Evolutionary conservation across 1,140 invertebrate species (phyloP), one percentile per base, ranked within the genome.

Genomic region (Spodoptera litura): DNA sequence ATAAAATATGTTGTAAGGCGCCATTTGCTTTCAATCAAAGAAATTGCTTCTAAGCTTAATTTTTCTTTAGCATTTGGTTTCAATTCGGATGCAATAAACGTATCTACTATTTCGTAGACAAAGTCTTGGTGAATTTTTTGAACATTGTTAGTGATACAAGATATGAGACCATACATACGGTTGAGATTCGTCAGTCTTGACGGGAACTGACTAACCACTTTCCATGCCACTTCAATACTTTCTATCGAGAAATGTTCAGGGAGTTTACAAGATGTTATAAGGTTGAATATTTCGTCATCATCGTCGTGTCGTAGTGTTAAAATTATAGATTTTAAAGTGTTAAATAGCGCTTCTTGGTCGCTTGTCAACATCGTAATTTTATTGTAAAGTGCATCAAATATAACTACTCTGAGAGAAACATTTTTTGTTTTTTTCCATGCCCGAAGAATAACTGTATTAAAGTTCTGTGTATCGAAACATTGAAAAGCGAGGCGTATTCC

Each of bases 391-490:
- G 78, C 75, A 62, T 81, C 86, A 70, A 89, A 92, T 56, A 92
- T 79, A 20, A 89, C 76, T 10, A 68, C 66, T 59, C 91, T 82
- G 13, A 92, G 49, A 9, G 90, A 91, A 8, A 89, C 78, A 84
- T 91, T 92, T 78, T 89, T 89, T 0, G 87, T 87, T 35, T 81
- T 89, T 25, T 83, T 83, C 91, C 91, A 93, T 68, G 85, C 74
- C 15, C 79, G 71, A 8, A 79, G 9, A 10, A 91, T 53, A 5
- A 91, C 62, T 20, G 81, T 83, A 25, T 81, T 87, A 51, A 91
- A 83, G 31, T 86, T 61, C 35, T 87, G 83, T n/a, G 49, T 56
- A 53, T 58, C 78, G 44, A 87, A 91, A 62, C 83, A 86, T 68
- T 85, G 25, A 62, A 91, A 93, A 38, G 90, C 90, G 51, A 89